Percentiles rank a stretch among this genome's conserved stretches.
phyloP scores from a whole-genome alignment of 2,113 vertebrate genomes.

The Psilopsiagon aurifrons region DNA sequence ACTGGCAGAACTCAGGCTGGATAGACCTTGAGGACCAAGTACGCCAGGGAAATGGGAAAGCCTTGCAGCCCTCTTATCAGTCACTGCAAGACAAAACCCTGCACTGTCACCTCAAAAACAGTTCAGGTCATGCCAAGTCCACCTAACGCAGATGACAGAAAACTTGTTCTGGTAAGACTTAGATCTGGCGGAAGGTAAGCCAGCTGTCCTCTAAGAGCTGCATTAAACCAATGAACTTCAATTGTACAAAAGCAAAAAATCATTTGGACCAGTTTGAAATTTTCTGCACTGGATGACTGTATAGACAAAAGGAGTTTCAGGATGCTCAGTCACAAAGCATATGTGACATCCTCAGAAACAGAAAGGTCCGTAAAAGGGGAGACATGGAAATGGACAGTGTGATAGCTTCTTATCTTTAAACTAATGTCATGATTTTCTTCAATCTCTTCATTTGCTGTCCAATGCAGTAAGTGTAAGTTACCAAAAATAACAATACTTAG shows the following conservation, averaged over 20 bases:
- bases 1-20: neutral
- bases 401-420: neutral
- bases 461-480: neutral
- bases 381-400: neutral
- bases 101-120: neutral
- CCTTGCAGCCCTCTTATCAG: neutral
- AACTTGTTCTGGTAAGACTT: neutral
- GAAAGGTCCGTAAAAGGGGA: neutral
- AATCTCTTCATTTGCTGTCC: neutral
- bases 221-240: neutral
- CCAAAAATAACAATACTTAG: neutral
- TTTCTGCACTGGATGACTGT: accelerated
- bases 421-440: neutral
- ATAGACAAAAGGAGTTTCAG: neutral
- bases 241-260: neutral
- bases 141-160: neutral
- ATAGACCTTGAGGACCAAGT: neutral
- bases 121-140: neutral
- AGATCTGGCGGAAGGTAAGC: neutral
- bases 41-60: neutral
- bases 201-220: neutral
- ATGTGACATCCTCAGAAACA: neutral
- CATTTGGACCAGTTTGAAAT: neutral
- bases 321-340: neutral
- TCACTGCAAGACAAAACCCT: neutral